phyloP scores from a whole-genome alignment of 2,888 invertebrate species.

The Drosophila mimica region DNA sequence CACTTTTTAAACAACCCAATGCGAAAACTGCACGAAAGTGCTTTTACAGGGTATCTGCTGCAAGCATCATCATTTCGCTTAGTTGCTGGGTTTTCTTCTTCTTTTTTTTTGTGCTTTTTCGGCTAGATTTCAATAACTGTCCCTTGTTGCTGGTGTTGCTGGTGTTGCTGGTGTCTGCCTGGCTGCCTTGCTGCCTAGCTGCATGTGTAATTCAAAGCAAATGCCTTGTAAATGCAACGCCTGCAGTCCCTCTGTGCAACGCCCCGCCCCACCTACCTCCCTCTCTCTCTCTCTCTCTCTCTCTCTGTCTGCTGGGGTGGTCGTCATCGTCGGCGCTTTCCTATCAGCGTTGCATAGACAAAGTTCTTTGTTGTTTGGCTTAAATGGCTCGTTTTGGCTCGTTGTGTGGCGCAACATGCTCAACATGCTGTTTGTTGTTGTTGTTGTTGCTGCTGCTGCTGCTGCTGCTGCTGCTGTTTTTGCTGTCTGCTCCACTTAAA shows the following conservation, averaged over 20 bases:
- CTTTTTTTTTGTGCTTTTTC: neutral
- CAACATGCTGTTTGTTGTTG: slow-evolving; percentile 44
- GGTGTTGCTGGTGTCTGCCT: slow-evolving; percentile 16
- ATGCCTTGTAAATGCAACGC: slow-evolving; percentile 59
- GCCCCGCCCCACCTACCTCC: neutral
- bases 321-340: slow-evolving; percentile 1
- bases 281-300: neutral
- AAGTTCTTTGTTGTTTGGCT: slow-evolving; percentile 45
- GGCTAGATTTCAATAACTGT: slow-evolving; percentile 37
- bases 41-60: slow-evolving; percentile 1
- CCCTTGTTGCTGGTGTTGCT: slow-evolving; percentile 41
- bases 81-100: neutral
- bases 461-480: slow-evolving; percentile 3
- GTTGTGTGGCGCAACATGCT: slow-evolving; percentile 39
- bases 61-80: neutral
- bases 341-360: slow-evolving; percentile 33
- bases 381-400: slow-evolving; percentile 28
- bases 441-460: slow-evolving; percentile 1
- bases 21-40: neutral
- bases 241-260: slow-evolving; percentile 14
- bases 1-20: neutral
- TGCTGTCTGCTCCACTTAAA: slow-evolving; percentile 35
- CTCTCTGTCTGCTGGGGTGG: neutral
- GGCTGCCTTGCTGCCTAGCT: slow-evolving; percentile 3
- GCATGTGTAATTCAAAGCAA: slow-evolving; percentile 56